Evolutionary conservation across 2,113 vertebrate species (phyloP).

Genomic region (Melozone crissalis): DNA sequence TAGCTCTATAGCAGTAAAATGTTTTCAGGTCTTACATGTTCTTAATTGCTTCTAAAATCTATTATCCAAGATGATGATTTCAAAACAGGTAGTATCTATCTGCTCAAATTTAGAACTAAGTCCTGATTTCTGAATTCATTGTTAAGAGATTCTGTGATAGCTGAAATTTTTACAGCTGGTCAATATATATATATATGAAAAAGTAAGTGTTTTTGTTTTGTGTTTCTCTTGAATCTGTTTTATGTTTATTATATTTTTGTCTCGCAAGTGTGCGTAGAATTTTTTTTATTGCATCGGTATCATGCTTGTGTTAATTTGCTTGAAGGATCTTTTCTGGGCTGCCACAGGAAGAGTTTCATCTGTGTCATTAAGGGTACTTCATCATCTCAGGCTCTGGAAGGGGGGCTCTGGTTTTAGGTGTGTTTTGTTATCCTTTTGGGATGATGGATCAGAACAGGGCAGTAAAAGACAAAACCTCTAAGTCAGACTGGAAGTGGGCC

Average conservation of each 20-base stretch:
- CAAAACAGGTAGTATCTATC: not conserved
- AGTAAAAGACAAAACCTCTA: not conserved
- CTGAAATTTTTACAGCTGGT: not conserved
- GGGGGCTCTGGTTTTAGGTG: not conserved
- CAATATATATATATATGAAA: not conserved
- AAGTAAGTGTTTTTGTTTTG: not conserved
- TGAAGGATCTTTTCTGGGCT: not conserved
- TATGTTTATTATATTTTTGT: not conserved
- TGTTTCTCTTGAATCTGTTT: not conserved
- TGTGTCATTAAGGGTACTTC: not conserved
- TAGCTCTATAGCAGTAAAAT: not conserved
- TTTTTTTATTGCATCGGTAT: not conserved
- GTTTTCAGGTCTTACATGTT: not conserved
- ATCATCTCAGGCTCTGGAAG: not conserved
- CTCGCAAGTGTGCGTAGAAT: accelerated
- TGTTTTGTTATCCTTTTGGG: not conserved
- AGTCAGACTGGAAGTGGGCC: not conserved
- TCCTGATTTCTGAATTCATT: not conserved
- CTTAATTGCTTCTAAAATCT: not conserved
- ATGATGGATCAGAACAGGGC: not conserved
- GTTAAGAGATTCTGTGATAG: not conserved
- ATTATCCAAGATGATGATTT: not conserved
- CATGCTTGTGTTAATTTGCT: not conserved
- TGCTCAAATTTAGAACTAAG: not conserved
- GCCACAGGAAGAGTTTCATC: not conserved